Base-by-base conservation (phyloP, 1,140 invertebrate species). In the Drosophila dunni region DNA sequence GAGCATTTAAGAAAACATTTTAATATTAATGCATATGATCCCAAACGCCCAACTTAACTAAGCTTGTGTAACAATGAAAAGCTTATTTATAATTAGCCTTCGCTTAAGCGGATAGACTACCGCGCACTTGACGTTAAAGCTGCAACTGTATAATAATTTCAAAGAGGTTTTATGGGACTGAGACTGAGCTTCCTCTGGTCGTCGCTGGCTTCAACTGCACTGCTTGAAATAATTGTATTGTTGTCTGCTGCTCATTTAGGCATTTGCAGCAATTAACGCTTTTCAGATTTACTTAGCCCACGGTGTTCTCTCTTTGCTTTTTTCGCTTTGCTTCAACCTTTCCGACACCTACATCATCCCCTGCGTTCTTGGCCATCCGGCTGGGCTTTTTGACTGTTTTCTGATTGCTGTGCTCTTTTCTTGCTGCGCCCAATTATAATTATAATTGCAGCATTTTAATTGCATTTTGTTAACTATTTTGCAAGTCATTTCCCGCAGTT, bases 401-500 rank as follows among this genome's bases (percentile, higher is more conserved):
- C 60, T 75, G 64, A 69, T 65, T 75, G 54, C 60, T 69, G 13
- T 75, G 73, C 61, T 75, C 71, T 53, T 58, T 69, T 74, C 24
- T 74, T 69, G 75, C 60, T 75, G 65, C 34, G 64, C 75, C 75
- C 75, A 78, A 78, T 78, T 78, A 78, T 77, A 77, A 77, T 77
- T 77, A 77, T 78, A 78, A 78, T 78, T 78, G 75, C 75, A 75
- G 71, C 65, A 53, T 78, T 78, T 78, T 78, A 78, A 78, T 78
- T 78, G 71, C 75, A 78, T 78, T 78, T 78, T 75, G 71, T 78
- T 63, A 78, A 78, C 75, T 78, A 78, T 78, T 77, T 78, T 64
- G 71, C 75, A 63, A 78, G 75, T 74, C 75, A 78, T 78, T 78
- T 78, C 64, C 71, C 57, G 71, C 45, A 69, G 51, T 68, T 74